These are phyloP conservation scores for Oxyruncus cristatus DNA, from an alignment of 2,113 vertebrate genomes.

Conservation along the genomic window DNA sequence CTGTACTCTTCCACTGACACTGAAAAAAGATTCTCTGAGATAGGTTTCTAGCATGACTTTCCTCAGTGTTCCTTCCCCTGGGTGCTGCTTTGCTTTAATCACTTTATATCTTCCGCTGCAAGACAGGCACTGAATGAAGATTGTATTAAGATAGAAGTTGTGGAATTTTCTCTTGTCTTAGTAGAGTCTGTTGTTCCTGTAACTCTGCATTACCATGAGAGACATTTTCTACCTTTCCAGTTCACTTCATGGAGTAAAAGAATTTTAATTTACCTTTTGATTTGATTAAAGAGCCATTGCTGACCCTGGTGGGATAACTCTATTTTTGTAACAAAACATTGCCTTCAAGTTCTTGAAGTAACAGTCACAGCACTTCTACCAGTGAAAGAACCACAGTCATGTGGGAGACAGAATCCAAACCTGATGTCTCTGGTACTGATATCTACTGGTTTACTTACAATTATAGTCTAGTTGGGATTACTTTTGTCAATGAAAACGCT, in stretches of 20 bases:
- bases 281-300: background rate
- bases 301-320: background rate
- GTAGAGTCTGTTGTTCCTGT: background rate
- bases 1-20: background rate
- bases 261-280: background rate
- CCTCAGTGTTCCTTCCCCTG: background rate
- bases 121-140: background rate
- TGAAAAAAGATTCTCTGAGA: background rate
- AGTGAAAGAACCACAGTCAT: background rate
- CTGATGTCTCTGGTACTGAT: background rate
- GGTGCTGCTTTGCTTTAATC: background rate
- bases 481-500: background rate
- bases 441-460: background rate
- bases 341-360: background rate
- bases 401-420: background rate
- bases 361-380: background rate
- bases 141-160: background rate
- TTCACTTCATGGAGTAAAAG: background rate
- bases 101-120: background rate
- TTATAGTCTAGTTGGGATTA: background rate
- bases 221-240: background rate
- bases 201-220: background rate
- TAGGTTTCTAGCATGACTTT: background rate
- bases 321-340: background rate
- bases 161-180: background rate